Conservation (phyloP, 2,113 vertebrate genomes). For the Clarias gariepinus region DNA sequence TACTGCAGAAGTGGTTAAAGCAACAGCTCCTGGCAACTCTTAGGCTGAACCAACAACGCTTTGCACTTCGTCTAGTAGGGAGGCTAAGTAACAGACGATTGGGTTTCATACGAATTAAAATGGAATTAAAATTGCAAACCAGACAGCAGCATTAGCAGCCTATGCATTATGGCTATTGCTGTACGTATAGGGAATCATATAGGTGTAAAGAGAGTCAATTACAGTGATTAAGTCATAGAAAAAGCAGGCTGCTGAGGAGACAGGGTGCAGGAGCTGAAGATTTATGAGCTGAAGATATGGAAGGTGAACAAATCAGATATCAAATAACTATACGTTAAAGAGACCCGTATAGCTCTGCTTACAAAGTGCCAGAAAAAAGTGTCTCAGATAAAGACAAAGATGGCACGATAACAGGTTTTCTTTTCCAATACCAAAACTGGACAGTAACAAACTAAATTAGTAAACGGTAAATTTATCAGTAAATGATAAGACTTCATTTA, state of each 20-base stretch:
- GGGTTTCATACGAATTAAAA: slow-evolving; percentile 33
- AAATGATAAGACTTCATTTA: neutral
- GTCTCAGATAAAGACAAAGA: neutral
- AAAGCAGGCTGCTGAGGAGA: slow-evolving; percentile 19
- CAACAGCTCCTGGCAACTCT: slow-evolving; percentile 55
- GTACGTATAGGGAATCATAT: slow-evolving; percentile 8
- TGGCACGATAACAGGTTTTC: neutral
- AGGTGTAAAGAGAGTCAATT: slow-evolving; percentile 28
- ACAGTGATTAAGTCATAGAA: slow-evolving; percentile 12
- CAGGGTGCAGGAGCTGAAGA: slow-evolving; percentile 53
- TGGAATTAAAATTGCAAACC: slow-evolving; percentile 38
- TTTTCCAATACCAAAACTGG: neutral
- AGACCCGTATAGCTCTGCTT: neutral
- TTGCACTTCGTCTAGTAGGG: slow-evolving; percentile 22
- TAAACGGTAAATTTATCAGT: neutral
- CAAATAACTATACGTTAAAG: neutral
- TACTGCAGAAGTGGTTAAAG: slow-evolving; percentile 59
- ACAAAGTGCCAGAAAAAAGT: slow-evolving; percentile 4
- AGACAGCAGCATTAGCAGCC: slow-evolving; percentile 32
- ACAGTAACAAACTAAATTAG: too few species aligned
- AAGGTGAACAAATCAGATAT: slow-evolving; percentile 6
- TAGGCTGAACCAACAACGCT: slow-evolving; percentile 30
- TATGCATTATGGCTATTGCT: neutral
- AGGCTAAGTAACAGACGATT: slow-evolving; percentile 13
- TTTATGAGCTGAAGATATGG: neutral